Base-by-base conservation (phyloP, 2,113 vertebrate genomes). In the Corythoichthys intestinalis region DNA sequence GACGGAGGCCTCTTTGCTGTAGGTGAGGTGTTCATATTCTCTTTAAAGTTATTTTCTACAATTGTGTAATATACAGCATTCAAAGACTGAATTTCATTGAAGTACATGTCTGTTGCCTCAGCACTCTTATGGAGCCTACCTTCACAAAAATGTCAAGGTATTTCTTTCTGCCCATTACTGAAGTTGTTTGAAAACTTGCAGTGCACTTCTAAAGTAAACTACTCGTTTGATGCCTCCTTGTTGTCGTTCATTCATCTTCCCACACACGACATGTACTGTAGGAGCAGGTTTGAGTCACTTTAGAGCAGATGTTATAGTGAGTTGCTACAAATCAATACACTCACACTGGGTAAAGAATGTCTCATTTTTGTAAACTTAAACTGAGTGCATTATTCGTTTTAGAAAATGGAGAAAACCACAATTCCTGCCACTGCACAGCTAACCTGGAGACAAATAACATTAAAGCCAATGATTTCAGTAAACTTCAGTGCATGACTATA, bases 331-430 rank as follows among this genome's bases (percentile, higher is more conserved):
- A 92, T 93, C 90, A 90, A 88, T 92, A 87, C 86, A 82, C 88
- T 91, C 92, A 86, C 92, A 92, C 89, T 84, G 84, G 81, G 85
- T 91, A 91, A 85, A 92, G 91, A 92, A 86, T 67, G 89, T 81
- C 90, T 91, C 88, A 90, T 91, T 93, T 90, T 84, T 79, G 87
- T 89, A 91, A 85, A 81, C 93, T 94, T 91, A 28, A 28, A 28
- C 20, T 83, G 84, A 75, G 81, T 95, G 92, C 92, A 94, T 96
- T 93, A 96, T 95, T 94, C 92, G 95, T 92, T 85, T 74, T 66
- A 75, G 82, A 83, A 86, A 88, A 81, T 82, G 86, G 74, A 89
- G 87, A 85, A 80, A 87, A 84, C 84, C 85, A 86, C 83, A 83
- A 69, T 63, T 74, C 62, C 80, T 78, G 75, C 78, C 67, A 70